Base-by-base conservation (phyloP, 2,888 invertebrate species). In the Amphipyra tragopoginis region DNA sequence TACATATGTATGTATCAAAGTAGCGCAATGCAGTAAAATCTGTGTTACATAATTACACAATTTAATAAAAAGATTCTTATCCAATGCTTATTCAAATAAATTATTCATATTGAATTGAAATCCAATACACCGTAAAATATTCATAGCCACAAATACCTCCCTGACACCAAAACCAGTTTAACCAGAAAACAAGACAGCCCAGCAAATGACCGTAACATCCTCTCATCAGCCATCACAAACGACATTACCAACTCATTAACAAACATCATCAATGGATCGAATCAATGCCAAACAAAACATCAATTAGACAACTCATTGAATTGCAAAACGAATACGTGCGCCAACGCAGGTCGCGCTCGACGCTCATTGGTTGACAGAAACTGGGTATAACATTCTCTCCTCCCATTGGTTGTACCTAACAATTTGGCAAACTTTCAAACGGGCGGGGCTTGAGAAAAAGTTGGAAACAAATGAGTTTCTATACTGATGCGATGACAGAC, bases 341-440 rank as follows among this genome's bases (percentile, higher is more conserved):
- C 92, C 88, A 86, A 90, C 88, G 93, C 92, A 89, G 56, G 75
- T 47, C 65, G 62, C 57, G 66, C 71, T 64, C 50, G 34, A 7
- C 63, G 60, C 65, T 72, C 47, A 93, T 93, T 93, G 92, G 93
- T 56, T 44, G 67, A 52, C 60, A 49, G 47, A 68, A 82, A 82
- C 83, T 84, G 83, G 88, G 86, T 81, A 85, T 70, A 36, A 57
- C 65, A 72, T 59, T 60, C 65, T 54, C 75, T 62, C 60, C 71
- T 77, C 67, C 71, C 76, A 91, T 91, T 92, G 92, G 91, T 50
- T 63, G 73, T 47, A 59, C 64, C 60, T 76, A 83, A 87, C 83
- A 86, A 90, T 92, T 93, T 93, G 93, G 93, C 93, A 92, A 87
- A 81, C 82, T 79, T 79, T 90, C 93, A 93, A 77, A 91, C 84